Evolutionary conservation across 2,888 invertebrate species (phyloP), one percentile per base, ranked within the genome.

Genomic region (Lordiphosa fenestrarum): DNA sequence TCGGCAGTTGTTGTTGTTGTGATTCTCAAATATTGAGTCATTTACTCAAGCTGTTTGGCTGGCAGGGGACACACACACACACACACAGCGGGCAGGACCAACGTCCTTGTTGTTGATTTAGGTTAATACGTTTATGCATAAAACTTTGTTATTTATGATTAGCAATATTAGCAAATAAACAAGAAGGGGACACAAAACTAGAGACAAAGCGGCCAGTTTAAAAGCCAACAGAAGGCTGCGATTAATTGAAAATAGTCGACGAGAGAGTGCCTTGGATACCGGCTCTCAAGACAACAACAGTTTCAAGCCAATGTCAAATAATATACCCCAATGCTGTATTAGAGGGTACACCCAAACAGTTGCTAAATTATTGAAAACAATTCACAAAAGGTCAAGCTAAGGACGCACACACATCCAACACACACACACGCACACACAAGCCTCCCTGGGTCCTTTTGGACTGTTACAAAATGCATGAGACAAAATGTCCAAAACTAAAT

Each of bases 11-110:
- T 30, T 75, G 71, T 70, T 74, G 78, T 73, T 80, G 68, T 78
- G 77, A 77, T 75, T 80, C 77, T 80, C 77, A 78, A 78, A 78
- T 80, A 78, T 78, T 78, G 77, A 78, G 77, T 78, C 80, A 78
- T 80, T 76, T 78, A 69, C 69, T 63, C 74, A 77, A 78, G 72
- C 66, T 76, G 72, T 37, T 53, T 51, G 47, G 13, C 33, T 30
- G 57, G 41, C 56, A 59, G 64, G 65, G 64, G 70, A 72, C 74
- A 73, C 59, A 15, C 15, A 15, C 15, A 72, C 74, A 73, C 59
- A 72, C 74, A 73, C 59, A 37, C 36, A 37, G 39, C 37, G 40
- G 37, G 50, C 57, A 51, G 12, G 40, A 36, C 30, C 46, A 21
- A 9, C 7, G 30, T 41, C 12, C 50, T 21, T 54, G 56, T 55